Base-by-base conservation (phyloP, 2,113 vertebrate species). In the Desmodus rotundus region DNA sequence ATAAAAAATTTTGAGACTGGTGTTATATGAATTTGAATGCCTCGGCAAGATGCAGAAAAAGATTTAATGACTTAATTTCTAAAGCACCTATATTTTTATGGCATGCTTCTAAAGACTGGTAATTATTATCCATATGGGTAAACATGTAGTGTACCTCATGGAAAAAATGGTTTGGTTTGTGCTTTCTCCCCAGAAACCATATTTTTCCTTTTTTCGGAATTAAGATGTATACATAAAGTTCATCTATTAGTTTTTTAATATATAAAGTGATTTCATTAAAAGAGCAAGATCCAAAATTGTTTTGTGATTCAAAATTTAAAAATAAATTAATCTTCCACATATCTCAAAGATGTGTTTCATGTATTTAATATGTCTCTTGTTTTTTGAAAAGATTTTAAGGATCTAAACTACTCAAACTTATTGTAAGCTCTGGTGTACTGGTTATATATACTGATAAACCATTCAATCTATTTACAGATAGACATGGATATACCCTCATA, bases 31-130 rank as follows among this genome's bases (percentile, higher is more conserved):
- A 92, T 94, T 95, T 97, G 94, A 58, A 96, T 73, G 83, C 63
- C 73, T 97, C 80, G 93, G 72, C 56, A 96, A 97, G 97, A 98
- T 47, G 58, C 83, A 97, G n/a, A 47, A 86, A 96, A 94, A 89
- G 88, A 91, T 86, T 76, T 85, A 97, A 73, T 88, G 87, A 74
- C 52, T 86, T 87, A 43, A 83, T 94, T 65, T 90, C 54, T 76
- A 87, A 96, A 63, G 67, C 89, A 96, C 56, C 72, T 61, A 63
- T 91, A 90, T 87, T 94, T 96, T 77, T 89, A 72, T 38, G 63
- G n/a, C 78, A 78, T 28, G 38, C 20, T 80, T 88, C 54, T 94
- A 89, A 82, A 97, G 90, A 77, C 54, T 96, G 58, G 86, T 94
- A 81, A 96, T 93, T 96, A 96, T 78, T 94, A 90, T 50, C 91